Evolutionary conservation across 2,113 vertebrate species (phyloP).

Genomic region (Saimiri boliviensis): DNA sequence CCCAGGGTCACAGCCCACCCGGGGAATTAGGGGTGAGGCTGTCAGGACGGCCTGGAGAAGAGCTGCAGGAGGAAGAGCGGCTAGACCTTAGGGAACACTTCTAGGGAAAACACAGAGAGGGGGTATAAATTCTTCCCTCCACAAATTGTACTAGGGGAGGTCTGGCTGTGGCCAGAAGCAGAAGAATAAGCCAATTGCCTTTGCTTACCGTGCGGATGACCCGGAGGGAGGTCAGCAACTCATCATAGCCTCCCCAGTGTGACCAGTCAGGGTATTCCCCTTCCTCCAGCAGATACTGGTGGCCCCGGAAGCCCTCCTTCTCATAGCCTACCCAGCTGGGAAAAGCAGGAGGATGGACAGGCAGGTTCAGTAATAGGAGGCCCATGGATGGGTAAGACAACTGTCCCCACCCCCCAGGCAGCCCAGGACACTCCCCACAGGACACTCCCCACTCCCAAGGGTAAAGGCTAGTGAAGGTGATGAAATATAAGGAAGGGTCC

Average conservation of each 20-base stretch:
- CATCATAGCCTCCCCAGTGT: slow-evolving; percentile 91
- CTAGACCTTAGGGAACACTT: not conserved
- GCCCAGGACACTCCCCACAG: not conserved
- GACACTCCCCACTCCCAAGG: not conserved
- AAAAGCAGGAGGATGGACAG: not conserved
- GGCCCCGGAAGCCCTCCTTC: slow-evolving; percentile 95
- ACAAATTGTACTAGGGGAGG: not conserved
- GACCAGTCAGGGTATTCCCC: slow-evolving; percentile 95
- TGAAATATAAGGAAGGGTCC: not conserved
- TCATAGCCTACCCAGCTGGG: slow-evolving; percentile 96
- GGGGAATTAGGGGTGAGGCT: not conserved
- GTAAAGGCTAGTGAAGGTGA: not conserved
- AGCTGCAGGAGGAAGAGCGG: not conserved
- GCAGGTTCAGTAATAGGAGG: not conserved
- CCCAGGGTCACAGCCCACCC: not conserved
- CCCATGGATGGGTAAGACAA: not conserved
- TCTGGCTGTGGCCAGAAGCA: not conserved
- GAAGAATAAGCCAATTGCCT: not conserved
- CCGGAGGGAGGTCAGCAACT: slow-evolving; percentile 90
- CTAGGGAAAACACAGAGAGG: not conserved
- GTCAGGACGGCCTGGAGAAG: not conserved
- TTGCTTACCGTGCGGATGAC: slow-evolving; percentile 92
- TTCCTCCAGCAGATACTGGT: slow-evolving; percentile 98
- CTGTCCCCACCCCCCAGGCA: not conserved
- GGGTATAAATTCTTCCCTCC: not conserved